Conservation (phyloP, 64 coral and sea anemone species). For the Catalaphyllia jardinei region DNA sequence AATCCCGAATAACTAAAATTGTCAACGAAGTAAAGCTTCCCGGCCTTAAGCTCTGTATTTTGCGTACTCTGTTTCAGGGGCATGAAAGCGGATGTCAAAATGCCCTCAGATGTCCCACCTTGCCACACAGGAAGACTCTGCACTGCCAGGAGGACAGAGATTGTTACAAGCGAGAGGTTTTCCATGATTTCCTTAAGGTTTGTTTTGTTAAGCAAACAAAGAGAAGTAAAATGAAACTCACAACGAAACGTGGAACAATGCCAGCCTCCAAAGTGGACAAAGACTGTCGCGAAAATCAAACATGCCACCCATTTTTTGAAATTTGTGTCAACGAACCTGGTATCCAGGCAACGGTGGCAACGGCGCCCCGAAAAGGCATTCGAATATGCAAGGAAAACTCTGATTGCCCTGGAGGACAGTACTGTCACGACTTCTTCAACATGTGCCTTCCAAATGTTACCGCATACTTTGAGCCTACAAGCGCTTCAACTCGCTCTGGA, state of each 20-base stretch:
- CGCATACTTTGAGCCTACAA: not conserved
- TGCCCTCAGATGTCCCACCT: no score
- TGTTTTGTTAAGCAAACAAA: constrained; percentile 5
- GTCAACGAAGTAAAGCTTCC: no score
- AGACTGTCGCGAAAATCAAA: constrained; percentile 5
- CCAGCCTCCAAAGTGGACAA: not conserved
- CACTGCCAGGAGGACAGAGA: not conserved
- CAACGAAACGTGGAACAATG: not conserved
- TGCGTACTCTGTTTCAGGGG: no score
- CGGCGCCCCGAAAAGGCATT: not conserved
- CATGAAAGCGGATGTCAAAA: no score
- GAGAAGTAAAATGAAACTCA: constrained; percentile 32
- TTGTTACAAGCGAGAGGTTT: not conserved
- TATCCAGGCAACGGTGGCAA: not conserved
- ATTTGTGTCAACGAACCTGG: not conserved
- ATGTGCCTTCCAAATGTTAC: constrained; percentile 31
- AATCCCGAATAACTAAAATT: no score
- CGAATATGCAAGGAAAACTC: not conserved
- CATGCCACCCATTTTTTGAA: constrained; percentile 23
- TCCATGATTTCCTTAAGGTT: not conserved
- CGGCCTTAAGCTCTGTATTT: not conserved
- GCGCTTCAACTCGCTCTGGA: not conserved
- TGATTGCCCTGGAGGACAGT: constrained; percentile 18
- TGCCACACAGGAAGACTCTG: not conserved
- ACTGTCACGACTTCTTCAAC: constrained; percentile 36